Evolutionary conservation across 1,140 invertebrate species (phyloP).

Genomic region (Pemphigus obesinymphae): DNA sequence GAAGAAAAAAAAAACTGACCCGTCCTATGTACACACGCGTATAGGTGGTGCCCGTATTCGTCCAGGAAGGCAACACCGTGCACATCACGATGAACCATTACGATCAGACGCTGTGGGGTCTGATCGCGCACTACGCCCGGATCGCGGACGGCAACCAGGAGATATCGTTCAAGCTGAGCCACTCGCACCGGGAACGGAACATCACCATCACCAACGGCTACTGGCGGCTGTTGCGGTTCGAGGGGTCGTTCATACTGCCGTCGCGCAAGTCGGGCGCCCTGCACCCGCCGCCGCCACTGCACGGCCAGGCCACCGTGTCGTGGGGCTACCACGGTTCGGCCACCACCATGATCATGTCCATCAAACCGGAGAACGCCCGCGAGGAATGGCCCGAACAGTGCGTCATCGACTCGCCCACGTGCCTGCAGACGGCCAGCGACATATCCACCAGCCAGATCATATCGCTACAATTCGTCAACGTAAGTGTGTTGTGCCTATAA

Average conservation of each 20-base stretch:
- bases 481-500: no score
- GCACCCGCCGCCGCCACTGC: slow-evolving; percentile 45
- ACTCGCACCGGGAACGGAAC: slow-evolving; percentile 44
- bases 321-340: slow-evolving; percentile 46
- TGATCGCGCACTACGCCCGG: slow-evolving; percentile 43
- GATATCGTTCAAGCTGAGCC: slow-evolving; percentile 46
- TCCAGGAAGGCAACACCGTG: slow-evolving; percentile 45
- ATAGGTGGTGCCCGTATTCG: slow-evolving; percentile 46
- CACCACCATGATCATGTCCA: slow-evolving; percentile 45
- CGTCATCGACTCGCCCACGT: slow-evolving; percentile 43
- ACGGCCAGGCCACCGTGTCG: slow-evolving; percentile 47
- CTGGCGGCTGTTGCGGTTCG: slow-evolving; percentile 47
- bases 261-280: slow-evolving; percentile 46
- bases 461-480: slow-evolving; percentile 46
- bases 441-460: slow-evolving; percentile 47
- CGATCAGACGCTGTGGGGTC: slow-evolving; percentile 47
- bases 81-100: slow-evolving; percentile 46
- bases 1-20: no score
- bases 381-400: slow-evolving; percentile 44
- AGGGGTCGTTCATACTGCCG: slow-evolving; percentile 47
- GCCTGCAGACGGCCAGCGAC: slow-evolving; percentile 47
- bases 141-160: slow-evolving; percentile 46
- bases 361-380: slow-evolving; percentile 43
- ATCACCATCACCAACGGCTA: slow-evolving; percentile 41
- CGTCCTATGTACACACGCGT: not conserved